Base-by-base conservation (phyloP, 2,888 invertebrate species). In the Eubasilissa splendida region DNA sequence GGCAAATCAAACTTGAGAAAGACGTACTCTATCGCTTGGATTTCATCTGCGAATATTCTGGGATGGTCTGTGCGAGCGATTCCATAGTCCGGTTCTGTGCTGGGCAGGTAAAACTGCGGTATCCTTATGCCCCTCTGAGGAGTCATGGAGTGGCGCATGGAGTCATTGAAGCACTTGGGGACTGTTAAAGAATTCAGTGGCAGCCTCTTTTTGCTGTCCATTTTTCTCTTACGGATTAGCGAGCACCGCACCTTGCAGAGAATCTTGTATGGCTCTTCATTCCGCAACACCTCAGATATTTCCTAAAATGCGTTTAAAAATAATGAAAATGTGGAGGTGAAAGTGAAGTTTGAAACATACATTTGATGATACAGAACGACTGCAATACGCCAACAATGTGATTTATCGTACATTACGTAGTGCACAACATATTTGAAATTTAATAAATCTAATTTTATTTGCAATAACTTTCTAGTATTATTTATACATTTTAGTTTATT, bases 71-170 rank as follows among this genome's bases (percentile, higher is more conserved):
- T 85, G 79, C 88, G 86, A 0, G 84, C 84, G 22, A 90, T 89
- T 3, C 90, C 90, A 10, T 81, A 91, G 83, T 90, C 89, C 0
- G 89, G 90, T 80, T 90, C 89, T 3, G 89, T 79, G 0, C 88
- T 86, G 1, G 91, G 90, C 75, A 88, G 42, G 60, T 60, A 63
- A n/a, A n/a, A 73, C 33, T 54, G 31, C 31, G 12, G 5, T 22
- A 10, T 73, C 54, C 11, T n/a, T 5, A 5, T 11, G 58, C n/a
- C n/a, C n/a, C 12, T n/a, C 58, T 4, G 8, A 58, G 86, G 86
- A 76, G 87, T 87, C 73, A 84, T 71, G 50, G 70, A 63, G n/a
- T 75, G 65, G n/a, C 77, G 65, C 71, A 63, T 83, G 12, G 86
- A 85, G 81, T 87, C 12, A 86, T 83, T 5, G 86, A 70, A 66